phyloP scores from a whole-genome alignment of 2,113 vertebrate genomes.

The Misgurnus mizolepis region DNA sequence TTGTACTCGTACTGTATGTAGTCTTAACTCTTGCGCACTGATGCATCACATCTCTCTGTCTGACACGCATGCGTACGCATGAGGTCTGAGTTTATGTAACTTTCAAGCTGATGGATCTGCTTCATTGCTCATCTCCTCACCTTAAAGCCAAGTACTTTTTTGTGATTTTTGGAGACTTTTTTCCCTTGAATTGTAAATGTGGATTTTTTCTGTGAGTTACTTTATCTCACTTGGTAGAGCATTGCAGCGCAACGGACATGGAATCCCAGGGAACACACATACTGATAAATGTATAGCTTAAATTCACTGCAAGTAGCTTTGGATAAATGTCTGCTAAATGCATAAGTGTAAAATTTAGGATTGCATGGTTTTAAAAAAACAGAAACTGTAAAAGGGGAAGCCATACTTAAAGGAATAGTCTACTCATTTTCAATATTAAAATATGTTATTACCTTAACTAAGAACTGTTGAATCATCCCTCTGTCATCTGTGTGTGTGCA shows the following conservation, averaged over 20 bases:
- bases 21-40: background rate
- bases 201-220: background rate
- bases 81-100: conserved; percentile 43
- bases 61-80: conserved; percentile 19
- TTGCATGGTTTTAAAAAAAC: too few species aligned
- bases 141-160: conserved; percentile 12
- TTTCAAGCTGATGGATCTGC: background rate
- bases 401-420: too few species aligned
- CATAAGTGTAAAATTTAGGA: too few species aligned
- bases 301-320: too few species aligned
- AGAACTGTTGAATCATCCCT: too few species aligned
- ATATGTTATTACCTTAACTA: too few species aligned
- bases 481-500: too few species aligned
- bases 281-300: too few species aligned
- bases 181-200: background rate
- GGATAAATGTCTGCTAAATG: too few species aligned
- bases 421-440: too few species aligned
- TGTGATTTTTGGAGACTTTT: conserved; percentile 27
- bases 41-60: conserved; percentile 17
- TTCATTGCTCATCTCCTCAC: conserved; percentile 25
- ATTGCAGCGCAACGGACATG: background rate
- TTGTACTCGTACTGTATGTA: conserved; percentile 40
- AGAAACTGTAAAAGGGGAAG: too few species aligned
- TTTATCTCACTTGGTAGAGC: background rate
- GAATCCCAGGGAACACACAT: too few species aligned